These are phyloP conservation scores for Beroe forskalii DNA, from an alignment of 37 sponge, comb jelly and placozoan species.

Conservation along the genomic window DNA sequence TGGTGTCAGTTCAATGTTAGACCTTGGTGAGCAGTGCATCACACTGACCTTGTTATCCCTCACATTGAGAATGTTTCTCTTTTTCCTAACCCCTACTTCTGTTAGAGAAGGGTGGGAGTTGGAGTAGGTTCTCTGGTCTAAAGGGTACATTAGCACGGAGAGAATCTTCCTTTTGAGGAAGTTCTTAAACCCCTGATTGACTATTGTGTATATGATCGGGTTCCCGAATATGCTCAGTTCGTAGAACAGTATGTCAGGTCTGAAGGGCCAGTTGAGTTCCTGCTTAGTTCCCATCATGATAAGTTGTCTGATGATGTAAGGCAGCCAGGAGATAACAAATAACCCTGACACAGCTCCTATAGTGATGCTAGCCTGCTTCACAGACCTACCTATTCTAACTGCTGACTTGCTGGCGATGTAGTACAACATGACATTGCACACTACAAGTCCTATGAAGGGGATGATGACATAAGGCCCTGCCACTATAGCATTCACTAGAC, in stretches of 20 bases:
- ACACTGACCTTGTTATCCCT: background rate
- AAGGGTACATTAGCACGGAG: background rate
- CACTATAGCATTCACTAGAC: background rate
- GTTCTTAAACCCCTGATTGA: conserved; percentile 5
- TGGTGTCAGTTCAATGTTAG: no score
- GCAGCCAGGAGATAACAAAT: conserved; percentile 41
- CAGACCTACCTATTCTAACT: conserved; percentile 29
- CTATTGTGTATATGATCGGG: conserved; percentile 54
- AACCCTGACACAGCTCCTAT: conserved; percentile 55
- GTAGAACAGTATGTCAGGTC: conserved; percentile 50
- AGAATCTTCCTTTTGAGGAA: background rate
- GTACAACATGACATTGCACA: conserved; percentile 29
- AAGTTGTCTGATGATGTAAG: conserved; percentile 11
- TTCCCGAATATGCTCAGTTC: conserved; percentile 52
- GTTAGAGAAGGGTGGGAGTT: background rate
- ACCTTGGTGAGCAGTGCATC: background rate
- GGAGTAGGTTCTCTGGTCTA: background rate
- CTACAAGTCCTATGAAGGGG: conserved; percentile 1
- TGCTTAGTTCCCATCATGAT: background rate
- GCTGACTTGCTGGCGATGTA: conserved; percentile 54
- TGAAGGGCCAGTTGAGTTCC: conserved; percentile 23
- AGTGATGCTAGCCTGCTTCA: background rate
- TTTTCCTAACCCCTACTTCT: background rate
- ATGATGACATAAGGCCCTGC: conserved; percentile 33
- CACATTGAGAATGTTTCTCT: background rate